Conservation (phyloP, 2,113 vertebrate species). For the Synodontis membranacea region DNA sequence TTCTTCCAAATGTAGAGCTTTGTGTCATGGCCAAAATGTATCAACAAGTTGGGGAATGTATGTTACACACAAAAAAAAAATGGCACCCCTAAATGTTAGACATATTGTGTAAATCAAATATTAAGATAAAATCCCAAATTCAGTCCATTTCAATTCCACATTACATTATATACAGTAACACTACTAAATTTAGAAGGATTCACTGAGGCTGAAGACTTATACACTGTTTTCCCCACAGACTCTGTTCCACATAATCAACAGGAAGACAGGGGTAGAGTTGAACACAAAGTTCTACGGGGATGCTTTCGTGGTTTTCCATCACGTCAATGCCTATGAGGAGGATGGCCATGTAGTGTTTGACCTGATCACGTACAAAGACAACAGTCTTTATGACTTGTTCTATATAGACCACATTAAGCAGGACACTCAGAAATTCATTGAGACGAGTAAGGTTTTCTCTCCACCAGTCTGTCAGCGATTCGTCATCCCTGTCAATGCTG, state of each 20-base stretch:
- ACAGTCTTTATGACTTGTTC: slow-evolving; percentile 86
- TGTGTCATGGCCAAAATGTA: not conserved
- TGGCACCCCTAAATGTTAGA: not conserved
- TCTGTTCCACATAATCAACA: slow-evolving; percentile 84
- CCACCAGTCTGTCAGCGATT: slow-evolving; percentile 73
- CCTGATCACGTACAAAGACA: slow-evolving; percentile 80
- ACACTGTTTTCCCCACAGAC: slow-evolving; percentile 72
- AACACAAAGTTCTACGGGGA: slow-evolving; percentile 75
- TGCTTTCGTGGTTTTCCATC: slow-evolving; percentile 86
- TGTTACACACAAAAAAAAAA: not conserved
- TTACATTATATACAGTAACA: no score
- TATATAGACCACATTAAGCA: slow-evolving; percentile 78
- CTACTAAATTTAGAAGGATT: not conserved
- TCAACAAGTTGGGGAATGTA: not conserved
- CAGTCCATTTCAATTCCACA: not conserved
- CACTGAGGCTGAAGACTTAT: not conserved
- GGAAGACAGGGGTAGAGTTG: slow-evolving; percentile 75
- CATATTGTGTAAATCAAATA: not conserved
- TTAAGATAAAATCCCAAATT: not conserved
- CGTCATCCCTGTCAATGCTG: slow-evolving; percentile 76
- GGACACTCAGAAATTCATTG: slow-evolving; percentile 56
- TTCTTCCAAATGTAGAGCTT: not conserved
- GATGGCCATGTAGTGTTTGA: slow-evolving; percentile 83
- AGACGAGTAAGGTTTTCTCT: slow-evolving; percentile 59
- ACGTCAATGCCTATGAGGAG: slow-evolving; percentile 89